Evolutionary conservation across 1,140 invertebrate species (phyloP), one percentile per base, ranked within the genome.

Genomic region (Metopolophium dirhodum): DNA sequence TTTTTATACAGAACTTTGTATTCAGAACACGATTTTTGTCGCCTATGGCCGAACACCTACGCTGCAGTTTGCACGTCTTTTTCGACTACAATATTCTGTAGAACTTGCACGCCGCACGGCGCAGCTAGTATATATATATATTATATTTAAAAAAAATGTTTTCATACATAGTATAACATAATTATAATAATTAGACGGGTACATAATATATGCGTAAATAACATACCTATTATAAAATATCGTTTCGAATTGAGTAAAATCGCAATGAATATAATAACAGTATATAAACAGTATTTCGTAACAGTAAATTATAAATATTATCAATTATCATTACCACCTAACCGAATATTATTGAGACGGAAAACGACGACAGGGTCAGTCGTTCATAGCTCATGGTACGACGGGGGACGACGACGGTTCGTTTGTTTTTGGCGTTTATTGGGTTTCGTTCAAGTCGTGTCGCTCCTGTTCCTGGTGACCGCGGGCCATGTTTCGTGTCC

Each of bases 391-490:
- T 41, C 41, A 57, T 57, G 9, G 7, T 57, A 8, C 57, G 9
- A 3, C 2, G 9, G 2, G 30, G 14, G 30, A 68, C 30, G 61
- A 61, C 26, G 57, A 61, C 30, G 61, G 26, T 30, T 68, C 51
- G 0, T 30, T 61, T 30, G 26, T 30, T 30, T 61, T 61, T 2
- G 23, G 23, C 23, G 23, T 57, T 57, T 26, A 7, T 49, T 68
- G 23, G 26, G 26, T 87, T 35, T 45, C 26, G n/a, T 92, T 54
- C 30, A 92, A 23, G 91, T 92, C 47, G 91, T 92, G 35, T 92
- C 91, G 35, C 77, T 92, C 4, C 82, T 35, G n/a, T 93, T 85
- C 2, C 90, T 83, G n/a, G 68, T 85, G 20, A 86, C 90, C 14
- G 54, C 35, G 26, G 82, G 91, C 82, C 91, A 86, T 22, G 35